phyloP scores from a whole-genome alignment of 2,888 invertebrate species.

The Thecophora atra region DNA sequence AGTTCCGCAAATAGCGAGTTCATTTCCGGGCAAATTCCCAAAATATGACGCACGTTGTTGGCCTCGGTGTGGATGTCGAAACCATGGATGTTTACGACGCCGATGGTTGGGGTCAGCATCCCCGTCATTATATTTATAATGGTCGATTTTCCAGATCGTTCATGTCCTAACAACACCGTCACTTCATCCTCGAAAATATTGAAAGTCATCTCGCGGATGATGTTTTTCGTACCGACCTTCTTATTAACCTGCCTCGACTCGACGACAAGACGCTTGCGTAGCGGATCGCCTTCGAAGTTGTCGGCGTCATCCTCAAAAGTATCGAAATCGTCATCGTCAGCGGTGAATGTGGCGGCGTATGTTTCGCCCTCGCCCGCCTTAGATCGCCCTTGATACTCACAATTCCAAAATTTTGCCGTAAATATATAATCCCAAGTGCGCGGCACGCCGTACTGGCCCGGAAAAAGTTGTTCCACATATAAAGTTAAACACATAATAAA shows the following conservation, averaged over 20 bases:
- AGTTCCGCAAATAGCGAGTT: slow-evolving; percentile 82
- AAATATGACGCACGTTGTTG: slow-evolving; percentile 71
- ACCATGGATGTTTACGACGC: slow-evolving; percentile 76
- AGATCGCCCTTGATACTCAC: slow-evolving; percentile 34
- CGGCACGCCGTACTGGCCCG: slow-evolving; percentile 84
- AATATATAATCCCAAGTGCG: slow-evolving; percentile 82
- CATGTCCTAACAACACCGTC: slow-evolving; percentile 79
- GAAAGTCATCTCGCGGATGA: slow-evolving; percentile 74
- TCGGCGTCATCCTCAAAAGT: not conserved
- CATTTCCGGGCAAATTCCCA: slow-evolving; percentile 85
- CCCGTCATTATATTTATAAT: slow-evolving; percentile 91
- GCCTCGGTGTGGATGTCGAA: slow-evolving; percentile 73
- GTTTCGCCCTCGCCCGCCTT: slow-evolving; percentile 28
- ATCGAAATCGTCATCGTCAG: not conserved
- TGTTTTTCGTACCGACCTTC: slow-evolving; percentile 68
- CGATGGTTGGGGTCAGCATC: slow-evolving; percentile 73
- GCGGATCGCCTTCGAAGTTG: slow-evolving; percentile 50
- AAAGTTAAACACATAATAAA: slow-evolving; percentile 77
- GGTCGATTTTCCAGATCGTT: slow-evolving; percentile 89
- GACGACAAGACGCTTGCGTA: slow-evolving; percentile 65
- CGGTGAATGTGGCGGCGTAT: not conserved
- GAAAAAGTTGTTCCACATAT: slow-evolving; percentile 84
- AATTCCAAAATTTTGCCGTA: not conserved
- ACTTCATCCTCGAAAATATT: slow-evolving; percentile 88
- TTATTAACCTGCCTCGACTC: slow-evolving; percentile 72